Percentiles rank a stretch among this genome's conserved stretches.
phyloP scores from a whole-genome alignment of 2,113 vertebrate genomes.

The Antennarius striatus region DNA sequence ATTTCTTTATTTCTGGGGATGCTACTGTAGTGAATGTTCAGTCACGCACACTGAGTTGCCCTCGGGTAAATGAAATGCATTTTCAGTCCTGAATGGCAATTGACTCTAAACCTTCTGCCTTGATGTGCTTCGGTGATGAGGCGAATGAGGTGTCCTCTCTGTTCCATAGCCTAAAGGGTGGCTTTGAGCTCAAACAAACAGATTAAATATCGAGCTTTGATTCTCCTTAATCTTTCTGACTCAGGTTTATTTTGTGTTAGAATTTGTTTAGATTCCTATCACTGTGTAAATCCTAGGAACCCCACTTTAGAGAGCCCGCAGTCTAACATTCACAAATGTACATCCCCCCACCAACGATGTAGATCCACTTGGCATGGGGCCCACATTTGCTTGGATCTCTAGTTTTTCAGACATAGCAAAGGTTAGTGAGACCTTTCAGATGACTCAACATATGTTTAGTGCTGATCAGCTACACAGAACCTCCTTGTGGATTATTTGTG shows the following conservation, averaged over 20 bases:
- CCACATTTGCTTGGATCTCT: conserved; percentile 36
- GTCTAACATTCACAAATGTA: conserved; percentile 43
- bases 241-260: conserved; percentile 62
- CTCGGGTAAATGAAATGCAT: conserved; percentile 36
- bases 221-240: conserved; percentile 59
- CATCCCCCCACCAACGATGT: conserved; percentile 21
- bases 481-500: conserved; percentile 31
- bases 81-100: conserved; percentile 28
- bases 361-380: conserved; percentile 49
- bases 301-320: conserved; percentile 57
- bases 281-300: conserved; percentile 65
- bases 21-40: conserved; percentile 27
- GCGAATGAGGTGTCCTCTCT: conserved; percentile 20
- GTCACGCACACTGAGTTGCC: conserved; percentile 41
- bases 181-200: conserved; percentile 55
- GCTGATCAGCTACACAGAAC: conserved; percentile 57
- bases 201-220: conserved; percentile 55
- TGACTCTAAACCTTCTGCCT: conserved; percentile 36
- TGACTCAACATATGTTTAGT: conserved; percentile 59
- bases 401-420: conserved; percentile 51
- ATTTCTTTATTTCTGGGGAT: conserved; percentile 45
- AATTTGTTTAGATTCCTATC: conserved; percentile 68
- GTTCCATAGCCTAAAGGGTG: conserved; percentile 55
- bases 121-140: conserved; percentile 43
- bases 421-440: conserved; percentile 54